phyloP scores from a whole-genome alignment of 2,888 invertebrate species.

The Aphidoletes aphidimyza region DNA sequence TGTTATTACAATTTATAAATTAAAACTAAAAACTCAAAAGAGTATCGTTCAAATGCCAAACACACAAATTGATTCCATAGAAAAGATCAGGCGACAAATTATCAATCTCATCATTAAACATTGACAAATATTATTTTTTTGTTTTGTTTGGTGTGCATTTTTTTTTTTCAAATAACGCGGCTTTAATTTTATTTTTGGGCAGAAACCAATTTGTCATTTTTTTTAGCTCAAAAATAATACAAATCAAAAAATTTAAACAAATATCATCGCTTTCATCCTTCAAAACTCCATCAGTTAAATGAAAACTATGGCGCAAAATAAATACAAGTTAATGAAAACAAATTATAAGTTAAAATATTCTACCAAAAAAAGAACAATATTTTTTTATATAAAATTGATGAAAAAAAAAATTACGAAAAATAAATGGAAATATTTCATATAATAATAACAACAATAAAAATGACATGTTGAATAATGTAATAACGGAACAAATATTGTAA shows the following conservation, averaged over 20 bases:
- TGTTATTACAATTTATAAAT: too few relatives aligned
- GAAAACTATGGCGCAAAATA: background rate
- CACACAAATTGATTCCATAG: background rate
- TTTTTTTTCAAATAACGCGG: background rate
- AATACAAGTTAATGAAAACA: background rate
- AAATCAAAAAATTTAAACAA: background rate
- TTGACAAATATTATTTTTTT: background rate
- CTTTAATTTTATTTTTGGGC: background rate
- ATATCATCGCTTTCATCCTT: constrained; percentile 16
- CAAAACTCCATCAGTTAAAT: background rate
- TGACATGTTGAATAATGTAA: too few relatives aligned
- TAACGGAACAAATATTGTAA: too few relatives aligned
- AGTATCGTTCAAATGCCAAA: background rate
- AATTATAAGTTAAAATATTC: background rate
- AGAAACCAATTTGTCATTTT: background rate
- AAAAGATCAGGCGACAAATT: background rate
- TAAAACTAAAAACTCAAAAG: background rate
- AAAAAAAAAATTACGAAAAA: too few relatives aligned
- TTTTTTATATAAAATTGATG: too few relatives aligned
- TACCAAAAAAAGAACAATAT: background rate
- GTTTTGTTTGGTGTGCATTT: background rate
- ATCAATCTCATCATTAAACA: constrained; percentile 1
- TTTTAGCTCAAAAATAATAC: background rate
- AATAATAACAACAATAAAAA: too few relatives aligned
- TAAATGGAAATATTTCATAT: too few relatives aligned